Evolutionary conservation across 1,140 invertebrate genomes (phyloP).

Genomic region (Telenomus remus): DNA sequence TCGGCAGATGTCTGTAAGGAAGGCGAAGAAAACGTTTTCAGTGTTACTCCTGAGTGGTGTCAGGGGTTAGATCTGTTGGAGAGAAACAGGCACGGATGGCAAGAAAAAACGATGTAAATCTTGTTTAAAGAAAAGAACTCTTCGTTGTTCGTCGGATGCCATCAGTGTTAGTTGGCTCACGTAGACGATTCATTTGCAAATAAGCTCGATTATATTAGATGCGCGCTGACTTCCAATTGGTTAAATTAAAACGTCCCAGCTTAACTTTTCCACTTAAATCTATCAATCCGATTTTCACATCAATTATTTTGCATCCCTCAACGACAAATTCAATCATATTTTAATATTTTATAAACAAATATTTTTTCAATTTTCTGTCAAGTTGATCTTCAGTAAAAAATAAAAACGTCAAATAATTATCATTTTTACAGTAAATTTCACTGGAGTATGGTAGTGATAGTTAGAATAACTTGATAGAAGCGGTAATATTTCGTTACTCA

Average conservation of each 20-base stretch:
- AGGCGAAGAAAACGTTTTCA: constrained; percentile 52
- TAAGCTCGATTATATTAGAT: constrained; percentile 69
- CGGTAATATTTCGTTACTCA: too few relatives aligned
- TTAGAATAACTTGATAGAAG: too few relatives aligned
- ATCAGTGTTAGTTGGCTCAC: constrained; percentile 54
- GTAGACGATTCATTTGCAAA: constrained; percentile 67
- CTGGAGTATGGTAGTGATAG: too few relatives aligned
- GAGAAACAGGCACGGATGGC: constrained; percentile 44
- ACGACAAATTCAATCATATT: too few relatives aligned
- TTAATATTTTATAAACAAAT: too few relatives aligned
- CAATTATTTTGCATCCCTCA: too few relatives aligned
- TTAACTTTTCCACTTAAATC: constrained; percentile 44
- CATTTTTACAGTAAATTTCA: too few relatives aligned
- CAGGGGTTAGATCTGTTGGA: constrained; percentile 39
- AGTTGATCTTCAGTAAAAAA: too few relatives aligned
- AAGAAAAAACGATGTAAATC: constrained; percentile 63
- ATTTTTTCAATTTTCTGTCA: too few relatives aligned
- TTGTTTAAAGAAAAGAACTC: constrained; percentile 57
- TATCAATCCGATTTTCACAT: constrained; percentile 27
- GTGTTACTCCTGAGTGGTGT: constrained; percentile 45
- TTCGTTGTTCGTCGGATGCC: constrained; percentile 19
- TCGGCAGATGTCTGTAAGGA: constrained; percentile 8
- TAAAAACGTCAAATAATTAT: too few relatives aligned
- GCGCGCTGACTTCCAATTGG: constrained; percentile 61
- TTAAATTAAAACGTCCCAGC: constrained; percentile 64